phyloP scores from a whole-genome alignment of 2,113 vertebrate species.

The Pseudorhombus dupliciocellatus region DNA sequence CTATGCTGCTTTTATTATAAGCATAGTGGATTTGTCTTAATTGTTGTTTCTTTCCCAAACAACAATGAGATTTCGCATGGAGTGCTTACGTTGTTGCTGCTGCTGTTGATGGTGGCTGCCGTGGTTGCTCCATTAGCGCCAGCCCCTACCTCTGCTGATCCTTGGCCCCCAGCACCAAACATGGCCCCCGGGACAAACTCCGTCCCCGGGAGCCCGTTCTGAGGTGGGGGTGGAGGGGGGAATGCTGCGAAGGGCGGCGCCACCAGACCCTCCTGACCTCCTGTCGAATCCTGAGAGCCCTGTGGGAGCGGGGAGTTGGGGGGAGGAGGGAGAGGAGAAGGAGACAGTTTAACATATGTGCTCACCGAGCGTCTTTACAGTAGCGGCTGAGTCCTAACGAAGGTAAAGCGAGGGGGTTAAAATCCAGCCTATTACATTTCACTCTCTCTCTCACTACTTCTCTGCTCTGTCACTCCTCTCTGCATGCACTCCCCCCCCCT shows the following conservation, averaged over 20 bases:
- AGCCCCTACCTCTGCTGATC: conserved; percentile 64
- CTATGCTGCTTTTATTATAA: no score
- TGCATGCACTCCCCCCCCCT: conserved; percentile 24
- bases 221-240: conserved; percentile 80
- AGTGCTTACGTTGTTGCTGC: conserved; percentile 64
- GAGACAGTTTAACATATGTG: conserved; percentile 41
- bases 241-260: conserved; percentile 76
- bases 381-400: conserved; percentile 1
- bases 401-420: conserved; percentile 41
- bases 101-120: conserved; percentile 40
- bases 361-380: conserved; percentile 12
- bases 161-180: conserved; percentile 72
- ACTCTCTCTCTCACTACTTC: conserved; percentile 27
- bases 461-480: conserved; percentile 23
- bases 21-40: neutral
- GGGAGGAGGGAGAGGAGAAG: neutral
- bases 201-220: conserved; percentile 75
- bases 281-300: conserved; percentile 80
- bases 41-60: neutral
- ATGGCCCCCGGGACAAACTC: conserved; percentile 75
- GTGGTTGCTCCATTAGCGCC: conserved; percentile 58
- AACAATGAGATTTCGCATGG: neutral
- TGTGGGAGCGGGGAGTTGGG: conserved; percentile 26
- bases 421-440: conserved; percentile 61
- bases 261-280: conserved; percentile 78